Percentiles rank a stretch among this genome's conserved stretches.
Evolutionary conservation across 2,888 invertebrate species (phyloP).

Genomic region (Rosalia funebris): DNA sequence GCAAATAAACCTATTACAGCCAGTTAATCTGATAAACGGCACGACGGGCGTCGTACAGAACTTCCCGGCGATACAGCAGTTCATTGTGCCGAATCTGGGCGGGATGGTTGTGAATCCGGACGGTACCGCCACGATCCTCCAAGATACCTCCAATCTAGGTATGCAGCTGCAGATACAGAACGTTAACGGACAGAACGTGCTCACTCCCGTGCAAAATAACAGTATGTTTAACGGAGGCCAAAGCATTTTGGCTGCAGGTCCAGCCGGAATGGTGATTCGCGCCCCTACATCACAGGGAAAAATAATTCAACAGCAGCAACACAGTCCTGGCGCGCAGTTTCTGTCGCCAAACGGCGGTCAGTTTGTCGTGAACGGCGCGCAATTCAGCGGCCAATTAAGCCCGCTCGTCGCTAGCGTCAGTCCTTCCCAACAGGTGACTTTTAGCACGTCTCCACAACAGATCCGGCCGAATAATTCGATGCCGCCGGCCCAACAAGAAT

Average conservation of each 20-base stretch:
- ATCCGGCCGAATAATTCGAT: slow-evolving; percentile 57
- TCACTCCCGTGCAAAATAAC: slow-evolving; percentile 77
- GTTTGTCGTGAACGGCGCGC: slow-evolving; percentile 79
- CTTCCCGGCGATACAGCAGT: slow-evolving; percentile 83
- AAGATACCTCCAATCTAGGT: slow-evolving; percentile 75
- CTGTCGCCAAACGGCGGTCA: slow-evolving; percentile 79
- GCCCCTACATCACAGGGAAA: slow-evolving; percentile 79
- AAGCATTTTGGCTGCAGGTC: slow-evolving; percentile 74
- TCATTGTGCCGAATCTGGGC: slow-evolving; percentile 81
- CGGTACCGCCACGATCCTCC: slow-evolving; percentile 75
- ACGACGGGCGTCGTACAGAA: slow-evolving; percentile 77
- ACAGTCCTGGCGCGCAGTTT: slow-evolving; percentile 74
- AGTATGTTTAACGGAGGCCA: slow-evolving; percentile 72
- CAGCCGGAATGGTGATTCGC: slow-evolving; percentile 81
- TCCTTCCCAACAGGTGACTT: slow-evolving; percentile 72
- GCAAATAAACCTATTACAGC: slow-evolving; percentile 81
- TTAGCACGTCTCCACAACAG: slow-evolving; percentile 51
- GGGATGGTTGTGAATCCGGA: slow-evolving; percentile 87
- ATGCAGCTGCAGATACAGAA: slow-evolving; percentile 83
- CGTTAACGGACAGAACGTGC: slow-evolving; percentile 80
- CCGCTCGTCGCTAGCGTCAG: slow-evolving; percentile 80
- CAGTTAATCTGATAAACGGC: slow-evolving; percentile 82
- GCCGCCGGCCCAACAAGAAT: slow-evolving; percentile 70
- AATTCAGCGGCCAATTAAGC: slow-evolving; percentile 80
- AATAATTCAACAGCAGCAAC: slow-evolving; percentile 71